phyloP scores from a whole-genome alignment of 2,888 invertebrate species.

The Standfussiana lucernea region DNA sequence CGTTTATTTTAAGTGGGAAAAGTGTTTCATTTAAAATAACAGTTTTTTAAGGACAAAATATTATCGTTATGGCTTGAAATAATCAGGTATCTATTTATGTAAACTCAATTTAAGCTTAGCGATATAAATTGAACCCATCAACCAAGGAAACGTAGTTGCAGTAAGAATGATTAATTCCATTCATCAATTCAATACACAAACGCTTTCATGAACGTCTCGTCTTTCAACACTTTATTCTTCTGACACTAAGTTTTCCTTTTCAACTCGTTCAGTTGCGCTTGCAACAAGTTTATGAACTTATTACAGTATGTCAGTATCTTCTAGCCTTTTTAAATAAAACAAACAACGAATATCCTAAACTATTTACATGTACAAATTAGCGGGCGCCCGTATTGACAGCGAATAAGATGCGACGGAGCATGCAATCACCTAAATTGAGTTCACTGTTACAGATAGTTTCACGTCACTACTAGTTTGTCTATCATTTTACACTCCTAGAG shows the following conservation, averaged over 20 bases:
- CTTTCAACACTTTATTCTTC: not conserved
- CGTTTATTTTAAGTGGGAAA: not conserved
- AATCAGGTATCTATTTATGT: not conserved
- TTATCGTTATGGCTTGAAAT: not conserved
- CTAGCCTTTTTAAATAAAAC: not conserved
- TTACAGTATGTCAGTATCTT: not conserved
- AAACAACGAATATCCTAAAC: not conserved
- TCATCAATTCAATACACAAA: not conserved
- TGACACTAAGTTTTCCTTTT: not conserved
- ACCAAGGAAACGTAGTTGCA: not conserved
- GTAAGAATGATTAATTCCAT: not conserved
- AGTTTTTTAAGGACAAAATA: not conserved
- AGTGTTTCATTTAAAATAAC: not conserved
- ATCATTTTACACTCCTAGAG: constrained; percentile 46
- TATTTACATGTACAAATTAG: constrained; percentile 35
- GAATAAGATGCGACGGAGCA: constrained; percentile 45
- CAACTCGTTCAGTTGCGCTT: not conserved
- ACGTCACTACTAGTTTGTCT: constrained; percentile 46
- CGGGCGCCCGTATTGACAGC: constrained; percentile 35
- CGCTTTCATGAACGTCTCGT: not conserved
- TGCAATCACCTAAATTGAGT: constrained; percentile 56
- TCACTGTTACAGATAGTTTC: constrained; percentile 42
- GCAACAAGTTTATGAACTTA: not conserved
- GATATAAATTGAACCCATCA: not conserved
- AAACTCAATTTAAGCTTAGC: not conserved